Evolutionary conservation across 2,888 invertebrate genomes (phyloP).

Genomic region (Agrotis puta): DNA sequence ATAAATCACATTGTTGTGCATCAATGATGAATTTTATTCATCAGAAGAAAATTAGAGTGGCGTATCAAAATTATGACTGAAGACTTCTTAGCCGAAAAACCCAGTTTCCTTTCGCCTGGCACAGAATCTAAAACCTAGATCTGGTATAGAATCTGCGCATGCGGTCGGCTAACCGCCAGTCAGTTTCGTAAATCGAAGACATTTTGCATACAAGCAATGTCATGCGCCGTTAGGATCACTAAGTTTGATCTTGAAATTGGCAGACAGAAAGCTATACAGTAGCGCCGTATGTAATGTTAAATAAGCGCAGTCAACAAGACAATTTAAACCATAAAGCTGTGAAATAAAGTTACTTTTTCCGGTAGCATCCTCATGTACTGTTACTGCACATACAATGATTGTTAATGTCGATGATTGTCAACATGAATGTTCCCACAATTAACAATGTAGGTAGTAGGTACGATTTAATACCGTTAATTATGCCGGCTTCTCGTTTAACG

Average conservation of each 20-base stretch:
- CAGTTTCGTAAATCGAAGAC: slow-evolving; percentile 17
- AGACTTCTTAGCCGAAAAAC: background rate
- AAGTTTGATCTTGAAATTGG: slow-evolving; percentile 44
- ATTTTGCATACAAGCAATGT: slow-evolving; percentile 27
- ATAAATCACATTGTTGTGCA: no score
- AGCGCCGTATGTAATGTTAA: slow-evolving; percentile 32
- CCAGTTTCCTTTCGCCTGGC: background rate
- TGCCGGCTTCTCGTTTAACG: slow-evolving; percentile 56
- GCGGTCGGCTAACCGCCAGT: background rate
- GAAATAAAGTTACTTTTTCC: slow-evolving; percentile 28
- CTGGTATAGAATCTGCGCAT: background rate
- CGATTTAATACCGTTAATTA: slow-evolving; percentile 73
- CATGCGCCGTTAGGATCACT: slow-evolving; percentile 39
- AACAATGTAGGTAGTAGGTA: slow-evolving; percentile 61
- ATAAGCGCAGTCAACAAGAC: slow-evolving; percentile 1
- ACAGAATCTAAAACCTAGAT: background rate
- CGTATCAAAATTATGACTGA: background rate
- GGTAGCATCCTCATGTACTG: slow-evolving; percentile 20
- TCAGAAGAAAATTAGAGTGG: no score
- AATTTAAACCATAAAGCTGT: background rate
- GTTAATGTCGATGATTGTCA: slow-evolving; percentile 62
- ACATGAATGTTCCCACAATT: slow-evolving; percentile 67
- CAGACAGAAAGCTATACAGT: slow-evolving; percentile 50
- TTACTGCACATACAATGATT: slow-evolving; percentile 44
- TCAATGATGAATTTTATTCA: no score